These are phyloP conservation scores for silkworm (Bombyx mori) DNA, from an alignment of 1,140 invertebrate genomes.

Conservation along the genomic window DNA sequence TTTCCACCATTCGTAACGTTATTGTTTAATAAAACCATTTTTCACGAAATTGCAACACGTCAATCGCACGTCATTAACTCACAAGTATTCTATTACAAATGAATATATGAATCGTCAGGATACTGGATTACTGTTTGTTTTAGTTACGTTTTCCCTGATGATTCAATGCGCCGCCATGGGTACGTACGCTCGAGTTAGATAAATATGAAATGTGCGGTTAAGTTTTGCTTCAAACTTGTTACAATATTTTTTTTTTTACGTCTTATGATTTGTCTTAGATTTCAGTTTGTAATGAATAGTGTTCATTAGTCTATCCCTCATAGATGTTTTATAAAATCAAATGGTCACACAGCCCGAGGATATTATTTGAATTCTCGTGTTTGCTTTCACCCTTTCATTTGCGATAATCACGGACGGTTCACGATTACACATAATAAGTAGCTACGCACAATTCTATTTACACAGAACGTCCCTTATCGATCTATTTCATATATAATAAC, in stretches of 20 bases:
- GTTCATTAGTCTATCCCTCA: too few species aligned
- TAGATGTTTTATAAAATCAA: too few species aligned
- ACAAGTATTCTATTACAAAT: slow-evolving; percentile 19
- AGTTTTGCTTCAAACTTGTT: background rate
- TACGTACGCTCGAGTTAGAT: slow-evolving; percentile 18
- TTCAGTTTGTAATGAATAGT: too few species aligned
- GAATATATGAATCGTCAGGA: slow-evolving; percentile 13
- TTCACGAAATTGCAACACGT: background rate
- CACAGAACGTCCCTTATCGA: slow-evolving; percentile 6
- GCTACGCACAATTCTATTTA: too few species aligned
- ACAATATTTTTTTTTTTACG: background rate
- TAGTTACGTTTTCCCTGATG: slow-evolving; percentile 27
- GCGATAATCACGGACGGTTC: slow-evolving; percentile 50
- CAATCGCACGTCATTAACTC: slow-evolving; percentile 15
- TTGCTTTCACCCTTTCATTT: too few species aligned
- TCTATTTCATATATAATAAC: too few species aligned
- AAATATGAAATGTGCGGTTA: slow-evolving; percentile 9
- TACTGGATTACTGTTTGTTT: slow-evolving; percentile 10
- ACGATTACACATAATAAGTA: slow-evolving; percentile 24
- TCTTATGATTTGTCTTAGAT: too few species aligned
- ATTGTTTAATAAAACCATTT: slow-evolving; percentile 4
- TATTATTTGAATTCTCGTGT: too few species aligned
- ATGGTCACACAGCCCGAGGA: too few species aligned
- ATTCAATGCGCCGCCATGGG: slow-evolving; percentile 19
- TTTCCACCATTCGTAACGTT: background rate